Percentiles rank a stretch among this genome's conserved stretches.
Conservation (phyloP, 2,113 vertebrate genomes). For the Charadrius vociferus region DNA sequence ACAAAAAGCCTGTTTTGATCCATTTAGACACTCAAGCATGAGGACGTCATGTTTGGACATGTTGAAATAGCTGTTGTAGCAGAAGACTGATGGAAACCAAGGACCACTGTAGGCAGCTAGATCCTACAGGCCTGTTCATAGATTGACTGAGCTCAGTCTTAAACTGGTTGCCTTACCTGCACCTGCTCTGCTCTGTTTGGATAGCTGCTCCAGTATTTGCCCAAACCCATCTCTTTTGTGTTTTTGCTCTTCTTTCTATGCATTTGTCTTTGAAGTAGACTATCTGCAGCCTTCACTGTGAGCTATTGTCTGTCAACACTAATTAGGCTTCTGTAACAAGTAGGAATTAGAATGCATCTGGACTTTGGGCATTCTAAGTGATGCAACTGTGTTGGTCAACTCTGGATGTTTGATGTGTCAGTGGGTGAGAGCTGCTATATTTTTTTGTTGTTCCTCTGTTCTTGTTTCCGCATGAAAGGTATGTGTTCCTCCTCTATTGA, state of each 20-base stretch:
- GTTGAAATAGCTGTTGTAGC: background rate
- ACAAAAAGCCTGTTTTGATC: background rate
- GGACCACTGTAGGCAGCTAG: background rate
- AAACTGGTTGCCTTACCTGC: background rate
- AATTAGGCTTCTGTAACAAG: conserved; percentile 1
- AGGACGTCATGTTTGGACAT: background rate
- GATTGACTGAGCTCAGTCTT: background rate
- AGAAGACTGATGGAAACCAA: background rate
- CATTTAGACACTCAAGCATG: background rate
- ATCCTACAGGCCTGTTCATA: background rate
- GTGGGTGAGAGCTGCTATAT: background rate
- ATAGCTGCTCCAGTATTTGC: conserved; percentile 14
- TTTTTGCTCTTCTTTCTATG: background rate
- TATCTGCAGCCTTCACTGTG: background rate
- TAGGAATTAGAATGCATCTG: background rate
- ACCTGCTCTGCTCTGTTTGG: conserved; percentile 17
- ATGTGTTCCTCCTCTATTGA: background rate
- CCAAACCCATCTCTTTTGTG: background rate
- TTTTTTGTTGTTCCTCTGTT: background rate
- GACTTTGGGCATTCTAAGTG: background rate
- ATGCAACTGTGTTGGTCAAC: background rate
- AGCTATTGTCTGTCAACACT: conserved; percentile 13
- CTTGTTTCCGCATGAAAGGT: background rate
- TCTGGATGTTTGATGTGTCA: background rate
- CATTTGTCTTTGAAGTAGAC: conserved; percentile 19